Percentiles rank a stretch among this genome's conserved stretches.
These are phyloP conservation scores for Agrochola macilenta DNA, from an alignment of 2,888 invertebrate species.

Conservation along the genomic window DNA sequence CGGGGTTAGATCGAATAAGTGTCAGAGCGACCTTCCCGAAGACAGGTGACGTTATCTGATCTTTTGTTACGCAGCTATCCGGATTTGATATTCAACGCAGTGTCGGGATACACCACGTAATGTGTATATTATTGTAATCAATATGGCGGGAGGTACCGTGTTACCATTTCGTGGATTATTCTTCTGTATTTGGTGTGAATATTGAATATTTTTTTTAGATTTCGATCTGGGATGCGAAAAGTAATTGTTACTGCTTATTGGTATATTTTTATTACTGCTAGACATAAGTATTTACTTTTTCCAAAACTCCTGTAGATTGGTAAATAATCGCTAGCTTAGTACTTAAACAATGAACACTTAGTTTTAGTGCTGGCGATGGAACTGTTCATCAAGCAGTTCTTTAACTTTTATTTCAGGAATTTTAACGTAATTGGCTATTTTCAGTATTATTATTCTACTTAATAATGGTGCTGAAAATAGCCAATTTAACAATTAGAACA, in stretches of 20 bases:
- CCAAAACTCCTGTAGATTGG: background rate
- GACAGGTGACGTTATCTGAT: slow-evolving; percentile 28
- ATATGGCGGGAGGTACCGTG: slow-evolving; percentile 21
- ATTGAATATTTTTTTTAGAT: slow-evolving; percentile 7
- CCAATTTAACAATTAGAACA: background rate
- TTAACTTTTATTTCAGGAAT: background rate
- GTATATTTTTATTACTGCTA: background rate
- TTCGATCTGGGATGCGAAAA: background rate
- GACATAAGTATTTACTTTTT: background rate
- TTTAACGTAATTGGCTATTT: background rate
- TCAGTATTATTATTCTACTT: too few species aligned
- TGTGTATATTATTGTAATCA: slow-evolving; percentile 38
- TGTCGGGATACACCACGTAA: slow-evolving; percentile 13
- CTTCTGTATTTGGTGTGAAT: slow-evolving; percentile 3
- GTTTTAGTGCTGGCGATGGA: background rate
- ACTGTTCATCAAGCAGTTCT: too few species aligned
- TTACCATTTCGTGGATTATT: slow-evolving; percentile 8
- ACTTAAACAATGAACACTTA: background rate
- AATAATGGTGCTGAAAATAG: too few species aligned
- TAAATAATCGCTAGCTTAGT: background rate
- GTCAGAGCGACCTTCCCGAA: background rate
- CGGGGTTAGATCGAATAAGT: background rate
- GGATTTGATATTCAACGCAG: slow-evolving; percentile 40
- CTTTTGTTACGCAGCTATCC: slow-evolving; percentile 6
- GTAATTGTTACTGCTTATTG: slow-evolving; percentile 3